Evolutionary conservation across 1,140 invertebrate genomes (phyloP).

Genomic region (Limonius californicus): DNA sequence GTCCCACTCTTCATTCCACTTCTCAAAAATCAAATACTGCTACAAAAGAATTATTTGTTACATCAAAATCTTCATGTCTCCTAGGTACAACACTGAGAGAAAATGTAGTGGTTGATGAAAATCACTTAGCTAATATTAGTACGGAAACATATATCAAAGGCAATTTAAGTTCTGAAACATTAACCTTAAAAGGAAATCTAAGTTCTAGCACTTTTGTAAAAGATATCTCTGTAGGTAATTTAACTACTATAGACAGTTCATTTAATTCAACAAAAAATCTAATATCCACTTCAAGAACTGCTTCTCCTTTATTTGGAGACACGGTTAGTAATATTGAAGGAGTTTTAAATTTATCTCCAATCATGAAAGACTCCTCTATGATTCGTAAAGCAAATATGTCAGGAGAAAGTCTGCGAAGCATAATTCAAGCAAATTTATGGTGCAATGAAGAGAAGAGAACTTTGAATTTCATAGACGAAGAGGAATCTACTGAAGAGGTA

Average conservation of each 20-base stretch:
- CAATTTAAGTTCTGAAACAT: slow-evolving; percentile 21
- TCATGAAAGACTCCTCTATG: slow-evolving; percentile 5
- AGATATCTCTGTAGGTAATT: not conserved
- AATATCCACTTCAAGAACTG: slow-evolving; percentile 18
- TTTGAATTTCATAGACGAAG: not conserved
- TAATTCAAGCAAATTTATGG: slow-evolving; percentile 26
- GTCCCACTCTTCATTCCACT: not conserved
- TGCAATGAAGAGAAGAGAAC: not conserved
- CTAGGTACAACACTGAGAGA: not conserved
- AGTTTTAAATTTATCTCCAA: slow-evolving; percentile 17
- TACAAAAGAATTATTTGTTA: not conserved
- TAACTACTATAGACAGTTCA: not conserved
- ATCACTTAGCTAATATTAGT: slow-evolving; percentile 6
- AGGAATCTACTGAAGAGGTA: not conserved
- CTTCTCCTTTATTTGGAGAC: not conserved
- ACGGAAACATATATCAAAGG: slow-evolving; percentile 22
- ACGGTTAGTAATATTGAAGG: not conserved
- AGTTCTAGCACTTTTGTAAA: slow-evolving; percentile 18
- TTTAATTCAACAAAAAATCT: not conserved
- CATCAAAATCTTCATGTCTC: not conserved
- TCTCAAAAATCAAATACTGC: not conserved
- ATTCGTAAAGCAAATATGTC: not conserved
- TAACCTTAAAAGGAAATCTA: slow-evolving; percentile 21
- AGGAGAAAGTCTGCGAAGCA: slow-evolving; percentile 10
- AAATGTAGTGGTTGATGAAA: not conserved